phyloP scores from a whole-genome alignment of 2,888 invertebrate species.

The Ochropacha duplaris region DNA sequence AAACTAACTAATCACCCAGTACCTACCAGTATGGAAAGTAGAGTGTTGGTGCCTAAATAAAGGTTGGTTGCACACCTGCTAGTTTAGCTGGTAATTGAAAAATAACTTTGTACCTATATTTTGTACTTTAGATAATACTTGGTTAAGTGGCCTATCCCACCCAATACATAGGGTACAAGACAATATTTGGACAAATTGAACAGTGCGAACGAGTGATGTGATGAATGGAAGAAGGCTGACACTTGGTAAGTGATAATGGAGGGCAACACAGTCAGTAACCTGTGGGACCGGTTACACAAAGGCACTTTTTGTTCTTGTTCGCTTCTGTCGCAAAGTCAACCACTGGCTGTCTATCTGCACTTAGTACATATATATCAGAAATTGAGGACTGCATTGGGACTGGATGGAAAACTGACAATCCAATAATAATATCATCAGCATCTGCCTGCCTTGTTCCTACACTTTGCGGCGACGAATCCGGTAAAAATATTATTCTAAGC shows the following conservation, averaged over 20 bases:
- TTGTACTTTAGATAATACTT: no score
- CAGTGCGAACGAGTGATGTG: slow-evolving; percentile 26
- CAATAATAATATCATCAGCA: neutral
- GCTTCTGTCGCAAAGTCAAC: slow-evolving; percentile 22
- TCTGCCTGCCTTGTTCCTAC: no score
- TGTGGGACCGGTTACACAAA: slow-evolving; percentile 62
- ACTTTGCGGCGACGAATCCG: no score
- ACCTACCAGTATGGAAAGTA: no score
- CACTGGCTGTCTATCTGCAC: slow-evolving; percentile 19
- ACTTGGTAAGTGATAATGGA: slow-evolving; percentile 21
- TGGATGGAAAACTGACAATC: slow-evolving; percentile 3
- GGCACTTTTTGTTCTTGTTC: slow-evolving; percentile 57
- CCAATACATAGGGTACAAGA: neutral
- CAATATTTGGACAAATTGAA: slow-evolving; percentile 6
- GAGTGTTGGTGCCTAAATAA: no score
- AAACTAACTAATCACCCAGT: neutral
- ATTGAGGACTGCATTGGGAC: slow-evolving; percentile 31
- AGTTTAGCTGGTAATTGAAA: no score
- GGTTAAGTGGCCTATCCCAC: no score
- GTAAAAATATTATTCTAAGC: no score
- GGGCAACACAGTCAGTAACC: slow-evolving; percentile 45
- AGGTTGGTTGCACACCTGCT: no score
- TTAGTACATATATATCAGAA: slow-evolving; percentile 34
- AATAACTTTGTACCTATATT: no score
- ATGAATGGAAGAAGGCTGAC: slow-evolving; percentile 50